Evolutionary conservation across 53 echinoderm and acorn worm species (phyloP).

Genomic region (Henricia sp.): DNA sequence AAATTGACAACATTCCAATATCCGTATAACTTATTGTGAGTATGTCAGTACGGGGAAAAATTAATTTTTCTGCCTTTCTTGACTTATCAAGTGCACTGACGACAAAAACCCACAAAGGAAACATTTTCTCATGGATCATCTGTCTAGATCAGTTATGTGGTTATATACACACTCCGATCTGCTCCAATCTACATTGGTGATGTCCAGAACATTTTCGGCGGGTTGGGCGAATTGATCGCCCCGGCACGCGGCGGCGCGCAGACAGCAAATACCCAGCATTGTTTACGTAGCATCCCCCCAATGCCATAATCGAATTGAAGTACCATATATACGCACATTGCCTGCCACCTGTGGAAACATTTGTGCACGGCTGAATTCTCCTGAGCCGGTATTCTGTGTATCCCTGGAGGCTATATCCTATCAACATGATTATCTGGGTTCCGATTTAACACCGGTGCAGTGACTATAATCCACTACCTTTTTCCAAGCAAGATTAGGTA

Average conservation of each 20-base stretch:
- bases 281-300: slow-evolving; percentile 18
- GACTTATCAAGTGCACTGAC: background rate
- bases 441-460: background rate
- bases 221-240: slow-evolving; percentile 6
- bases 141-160: too few species aligned
- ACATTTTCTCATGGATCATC: too few species aligned
- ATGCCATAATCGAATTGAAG: slow-evolving; percentile 35
- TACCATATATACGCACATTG: background rate
- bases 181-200: too few species aligned
- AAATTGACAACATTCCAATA: too few species aligned
- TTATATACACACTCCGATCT: too few species aligned
- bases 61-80: background rate
- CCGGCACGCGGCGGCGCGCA: background rate
- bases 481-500: too few species aligned
- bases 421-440: slow-evolving; percentile 14
- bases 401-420: slow-evolving; percentile 21
- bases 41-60: background rate
- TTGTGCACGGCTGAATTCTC: slow-evolving; percentile 24
- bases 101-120: too few species aligned
- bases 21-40: too few species aligned
- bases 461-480: too few species aligned
- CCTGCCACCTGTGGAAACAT: slow-evolving; percentile 53
- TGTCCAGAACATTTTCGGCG: too few species aligned
- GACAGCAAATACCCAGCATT: slow-evolving; percentile 3
- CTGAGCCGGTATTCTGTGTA: background rate